Evolutionary conservation across 2,888 invertebrate genomes (phyloP), one percentile per base, ranked within the genome.

Genomic region (Chloroclystis v-ata): DNA sequence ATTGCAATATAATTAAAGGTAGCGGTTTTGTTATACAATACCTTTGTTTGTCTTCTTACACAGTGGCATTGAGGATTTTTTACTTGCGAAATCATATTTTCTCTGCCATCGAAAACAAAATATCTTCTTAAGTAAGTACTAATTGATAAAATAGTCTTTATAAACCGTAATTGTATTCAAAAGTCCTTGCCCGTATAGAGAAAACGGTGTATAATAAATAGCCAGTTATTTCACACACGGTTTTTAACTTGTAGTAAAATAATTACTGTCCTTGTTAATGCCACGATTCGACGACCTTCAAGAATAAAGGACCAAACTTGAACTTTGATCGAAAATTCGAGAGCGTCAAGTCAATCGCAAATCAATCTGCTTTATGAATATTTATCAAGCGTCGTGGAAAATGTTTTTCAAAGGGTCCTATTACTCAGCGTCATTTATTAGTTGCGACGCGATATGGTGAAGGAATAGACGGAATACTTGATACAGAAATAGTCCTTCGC

Each of bases 401-500:
- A 44, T 47, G 38, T 43, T 52, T 50, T 50, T 49, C 40, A 37
- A 47, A 38, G 39, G 33, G 38, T 52, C 37, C 32, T 51, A 44
- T 43, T 46, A 40, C 32, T 37, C 43, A 35, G 37, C 12, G 42
- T 29, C 16, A 37, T 54, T 46, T 35, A 47, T 49, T 51, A 24
- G 11, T 26, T 33, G 46, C 52, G 44, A 39, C 33, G 47, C 28
- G 48, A 43, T 32, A 43, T 41, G 49, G 39, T 45, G 37, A 52
- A 50, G 25, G 57, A 57, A 65, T 67, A 57, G n/a, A 14, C 32
- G 47, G 60, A 63, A 65, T 63, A 53, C 57, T 61, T 54, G 53
- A 49, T 62, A 68, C 77, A 61, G 67, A 78, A 78, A 81, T 79
- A 79, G 74, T 70, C 46, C 56, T 58, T 56, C 57, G 63, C 64